Evolutionary conservation across 2,113 vertebrate genomes (phyloP), one percentile per base, ranked within the genome.

Genomic region (Gnathonemus echidnorhynchus): DNA sequence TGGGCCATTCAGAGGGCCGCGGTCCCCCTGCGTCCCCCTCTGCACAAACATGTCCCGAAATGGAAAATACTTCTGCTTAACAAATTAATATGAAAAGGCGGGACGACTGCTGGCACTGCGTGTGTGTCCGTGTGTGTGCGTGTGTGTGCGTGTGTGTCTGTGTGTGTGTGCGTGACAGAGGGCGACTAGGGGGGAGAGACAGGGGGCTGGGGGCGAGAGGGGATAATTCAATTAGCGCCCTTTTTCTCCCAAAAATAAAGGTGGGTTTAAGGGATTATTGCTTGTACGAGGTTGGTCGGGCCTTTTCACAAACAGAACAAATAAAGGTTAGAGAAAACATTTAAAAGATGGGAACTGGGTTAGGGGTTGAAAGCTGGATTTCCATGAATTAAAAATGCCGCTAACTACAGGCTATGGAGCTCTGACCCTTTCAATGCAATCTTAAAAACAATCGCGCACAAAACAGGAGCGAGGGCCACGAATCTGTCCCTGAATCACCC

Each of bases 21-120:
- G 98, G 96, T 95, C 95, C 96, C 93, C 96, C 96, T 96, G 39
- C 13, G 98, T 97, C 97, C 97, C 94, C 95, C 95, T 96, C 95
- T 96, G 96, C 97, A 98, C 97, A 97, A 97, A 97, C 94, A 97
- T 97, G 97, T 97, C 97, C 97, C 97, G 96, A 97, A 97, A 97
- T 95, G 94, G 97, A 96, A 98, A 98, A 98, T 98, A 97, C 97
- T 98, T 98, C 98, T 98, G 97, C 97, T 97, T 98, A 98, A 98
- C 98, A 98, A 98, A 98, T 95, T 96, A 94, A 96, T 96, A 95
- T 94, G 92, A 95, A 96, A 92, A 93, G 91, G 93, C 93, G 93
- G 92, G 74, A 80, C 35, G 35, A 39, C 15, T 19, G 74, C 17
- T 15, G 5, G 35, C 35, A 17, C 31, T 42, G 93, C 93, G 92